Conservation (phyloP, 2,888 invertebrate genomes). For the Stegophylla sp. region DNA sequence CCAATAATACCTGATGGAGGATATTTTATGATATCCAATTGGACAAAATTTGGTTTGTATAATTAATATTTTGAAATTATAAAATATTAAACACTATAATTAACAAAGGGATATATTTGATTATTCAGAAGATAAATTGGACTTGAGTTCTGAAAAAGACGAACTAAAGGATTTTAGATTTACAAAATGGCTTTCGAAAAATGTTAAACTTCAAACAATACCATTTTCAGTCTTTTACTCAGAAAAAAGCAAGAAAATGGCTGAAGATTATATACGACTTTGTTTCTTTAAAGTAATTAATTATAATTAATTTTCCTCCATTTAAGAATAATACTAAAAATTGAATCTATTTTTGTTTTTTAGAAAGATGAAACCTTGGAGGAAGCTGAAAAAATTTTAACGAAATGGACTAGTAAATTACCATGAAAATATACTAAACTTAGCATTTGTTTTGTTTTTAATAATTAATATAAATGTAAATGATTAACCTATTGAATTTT, state of each 20-base stretch:
- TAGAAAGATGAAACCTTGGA: constrained; percentile 78
- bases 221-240: constrained; percentile 95
- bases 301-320: not conserved
- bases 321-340: not conserved
- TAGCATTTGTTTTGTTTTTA: no score
- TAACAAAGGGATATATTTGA: not conserved
- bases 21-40: constrained; percentile 96
- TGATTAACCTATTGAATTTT: no score
- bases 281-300: constrained; percentile 87
- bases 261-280: constrained; percentile 86
- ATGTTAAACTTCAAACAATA: constrained; percentile 89
- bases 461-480: no score
- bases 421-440: not conserved
- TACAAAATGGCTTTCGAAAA: constrained; percentile 94
- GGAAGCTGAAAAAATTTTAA: constrained; percentile 66
- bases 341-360: not conserved
- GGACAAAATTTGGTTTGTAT: constrained; percentile 61
- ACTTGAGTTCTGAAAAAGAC: constrained; percentile 75
- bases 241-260: constrained; percentile 77
- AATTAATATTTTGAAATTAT: not conserved
- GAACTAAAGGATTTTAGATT: constrained; percentile 86
- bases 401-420: constrained; percentile 16
- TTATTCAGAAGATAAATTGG: constrained; percentile 68
- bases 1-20: constrained; percentile 95
- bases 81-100: not conserved